Percentiles rank a stretch among this genome's conserved stretches.
phyloP scores from a whole-genome alignment of 2,113 vertebrate genomes.

The Condylura cristata region DNA sequence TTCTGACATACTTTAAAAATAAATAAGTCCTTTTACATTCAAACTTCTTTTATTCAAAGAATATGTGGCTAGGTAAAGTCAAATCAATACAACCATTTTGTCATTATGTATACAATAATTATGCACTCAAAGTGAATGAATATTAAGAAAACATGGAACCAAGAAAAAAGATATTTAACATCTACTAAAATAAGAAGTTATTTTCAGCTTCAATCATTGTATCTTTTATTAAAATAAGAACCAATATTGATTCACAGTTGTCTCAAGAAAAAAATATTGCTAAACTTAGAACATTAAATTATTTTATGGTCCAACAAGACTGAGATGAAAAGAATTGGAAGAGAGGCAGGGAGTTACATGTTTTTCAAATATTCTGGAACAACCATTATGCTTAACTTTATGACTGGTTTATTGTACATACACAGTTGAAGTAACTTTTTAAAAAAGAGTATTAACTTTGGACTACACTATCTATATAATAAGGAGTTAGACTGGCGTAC shows the following conservation, averaged over 20 bases:
- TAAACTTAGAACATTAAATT: background rate
- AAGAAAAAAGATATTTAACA: background rate
- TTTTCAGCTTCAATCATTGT: background rate
- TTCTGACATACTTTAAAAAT: slow-evolving; percentile 18
- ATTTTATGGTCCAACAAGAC: background rate
- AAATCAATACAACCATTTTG: background rate
- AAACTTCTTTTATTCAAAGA: background rate
- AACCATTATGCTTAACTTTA: background rate
- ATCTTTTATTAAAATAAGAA: slow-evolving; percentile 10
- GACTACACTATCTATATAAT: background rate
- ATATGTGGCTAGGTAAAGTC: background rate
- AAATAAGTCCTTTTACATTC: background rate
- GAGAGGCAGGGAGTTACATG: background rate
- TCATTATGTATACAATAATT: background rate
- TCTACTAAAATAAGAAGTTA: slow-evolving; percentile 47
- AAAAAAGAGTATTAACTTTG: background rate
- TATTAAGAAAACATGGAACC: background rate
- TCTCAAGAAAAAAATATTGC: background rate
- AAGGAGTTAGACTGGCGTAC: background rate
- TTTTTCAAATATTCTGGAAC: background rate
- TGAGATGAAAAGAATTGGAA: background rate
- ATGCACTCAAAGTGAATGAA: background rate
- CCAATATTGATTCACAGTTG: background rate
- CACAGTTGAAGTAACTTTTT: background rate
- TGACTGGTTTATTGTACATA: background rate